Percentiles rank a stretch among this genome's conserved stretches.
These are phyloP conservation scores for Blastobasis lacticolella DNA, from an alignment of 2,888 invertebrate genomes.

Conservation along the genomic window DNA sequence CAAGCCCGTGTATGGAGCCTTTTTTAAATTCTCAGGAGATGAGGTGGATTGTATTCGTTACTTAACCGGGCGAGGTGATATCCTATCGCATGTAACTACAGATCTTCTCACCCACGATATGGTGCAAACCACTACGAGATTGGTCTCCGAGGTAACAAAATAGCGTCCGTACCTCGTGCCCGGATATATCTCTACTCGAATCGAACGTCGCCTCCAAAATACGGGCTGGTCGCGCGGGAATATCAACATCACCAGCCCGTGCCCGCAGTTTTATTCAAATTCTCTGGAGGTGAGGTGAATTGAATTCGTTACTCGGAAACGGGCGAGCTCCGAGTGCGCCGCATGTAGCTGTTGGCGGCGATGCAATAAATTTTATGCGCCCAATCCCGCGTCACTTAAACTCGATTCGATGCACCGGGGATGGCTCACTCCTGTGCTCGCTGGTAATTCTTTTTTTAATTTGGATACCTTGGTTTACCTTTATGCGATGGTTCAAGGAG, in stretches of 20 bases:
- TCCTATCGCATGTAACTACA: not conserved
- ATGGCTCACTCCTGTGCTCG: not conserved
- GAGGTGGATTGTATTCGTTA: conserved; percentile 3
- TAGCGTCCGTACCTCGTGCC: no score
- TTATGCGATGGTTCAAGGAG: no score
- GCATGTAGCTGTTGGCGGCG: conserved; percentile 20
- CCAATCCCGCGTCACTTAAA: conserved; percentile 44
- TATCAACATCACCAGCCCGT: not conserved
- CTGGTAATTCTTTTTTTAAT: conserved; percentile 8
- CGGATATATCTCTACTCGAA: no score
- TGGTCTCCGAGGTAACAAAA: no score
- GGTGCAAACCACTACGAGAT: no score
- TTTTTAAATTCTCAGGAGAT: no score
- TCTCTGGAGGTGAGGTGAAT: conserved; percentile 1
- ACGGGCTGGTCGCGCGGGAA: no score
- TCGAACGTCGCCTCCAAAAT: no score
- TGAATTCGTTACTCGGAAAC: not conserved
- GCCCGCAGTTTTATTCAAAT: conserved; percentile 3
- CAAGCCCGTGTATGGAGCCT: no score
- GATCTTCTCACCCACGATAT: no score
- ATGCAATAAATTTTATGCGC: conserved; percentile 51
- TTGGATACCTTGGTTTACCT: no score
- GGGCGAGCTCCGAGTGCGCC: not conserved
- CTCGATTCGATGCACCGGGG: conserved; percentile 42
- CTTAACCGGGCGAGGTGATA: not conserved